These are phyloP conservation scores for Crenichthys baileyi DNA, from an alignment of 2,797 vertebrate genomes.

Conservation along the genomic window DNA sequence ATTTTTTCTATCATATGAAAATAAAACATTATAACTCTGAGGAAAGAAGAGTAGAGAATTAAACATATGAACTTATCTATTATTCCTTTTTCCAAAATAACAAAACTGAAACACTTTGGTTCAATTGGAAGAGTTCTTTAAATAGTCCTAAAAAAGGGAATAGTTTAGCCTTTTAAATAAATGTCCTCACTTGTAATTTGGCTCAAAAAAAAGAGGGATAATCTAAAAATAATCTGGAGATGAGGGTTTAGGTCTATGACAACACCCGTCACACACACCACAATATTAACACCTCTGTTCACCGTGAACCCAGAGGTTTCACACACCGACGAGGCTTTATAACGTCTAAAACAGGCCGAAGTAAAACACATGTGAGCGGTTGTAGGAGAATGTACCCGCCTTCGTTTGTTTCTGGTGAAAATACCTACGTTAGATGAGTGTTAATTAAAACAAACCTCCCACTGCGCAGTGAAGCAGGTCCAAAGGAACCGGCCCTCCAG, in stretches of 20 bases:
- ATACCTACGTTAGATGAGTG: neutral
- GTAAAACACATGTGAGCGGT: neutral
- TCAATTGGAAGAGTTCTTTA: slow-evolving; percentile 10
- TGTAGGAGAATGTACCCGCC: neutral
- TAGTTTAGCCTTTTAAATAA: slow-evolving; percentile 7
- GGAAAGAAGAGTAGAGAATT: slow-evolving; percentile 24
- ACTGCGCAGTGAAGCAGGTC: neutral
- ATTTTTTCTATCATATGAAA: slow-evolving; percentile 58
- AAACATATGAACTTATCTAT: slow-evolving; percentile 3
- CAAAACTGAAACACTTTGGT: slow-evolving; percentile 18
- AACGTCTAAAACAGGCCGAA: slow-evolving; percentile 43
- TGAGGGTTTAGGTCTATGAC: slow-evolving; percentile 34
- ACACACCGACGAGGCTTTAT: slow-evolving; percentile 52
- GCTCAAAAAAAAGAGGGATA: neutral
- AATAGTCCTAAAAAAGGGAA: slow-evolving; percentile 8
- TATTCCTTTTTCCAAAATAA: neutral
- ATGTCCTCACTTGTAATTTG: slow-evolving; percentile 10
- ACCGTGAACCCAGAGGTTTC: slow-evolving; percentile 19
- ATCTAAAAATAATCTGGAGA: slow-evolving; percentile 13
- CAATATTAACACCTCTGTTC: slow-evolving; percentile 57
- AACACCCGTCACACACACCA: slow-evolving; percentile 56
- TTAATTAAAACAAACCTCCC: slow-evolving; percentile 3
- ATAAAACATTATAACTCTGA: slow-evolving; percentile 62
- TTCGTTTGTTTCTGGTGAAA: neutral
- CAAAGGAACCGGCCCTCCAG: slow-evolving; percentile 10